These are phyloP conservation scores for Apis florea DNA, from an alignment of 1,140 invertebrate genomes.

Conservation along the genomic window DNA sequence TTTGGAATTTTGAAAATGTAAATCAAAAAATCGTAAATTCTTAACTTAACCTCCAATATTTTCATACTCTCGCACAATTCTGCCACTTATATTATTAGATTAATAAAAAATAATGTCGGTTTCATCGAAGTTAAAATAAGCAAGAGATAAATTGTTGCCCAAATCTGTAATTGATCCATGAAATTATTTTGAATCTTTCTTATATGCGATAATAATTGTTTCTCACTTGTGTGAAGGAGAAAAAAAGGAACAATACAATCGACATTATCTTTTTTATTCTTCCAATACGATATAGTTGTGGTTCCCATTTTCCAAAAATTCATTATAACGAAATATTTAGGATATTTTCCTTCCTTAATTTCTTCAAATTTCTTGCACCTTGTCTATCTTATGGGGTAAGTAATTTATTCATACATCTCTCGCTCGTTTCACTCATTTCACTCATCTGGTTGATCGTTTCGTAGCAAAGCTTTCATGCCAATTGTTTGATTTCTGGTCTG, in stretches of 20 bases:
- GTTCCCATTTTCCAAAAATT: background rate
- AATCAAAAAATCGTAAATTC: no score
- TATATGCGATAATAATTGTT: background rate
- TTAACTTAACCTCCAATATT: no score
- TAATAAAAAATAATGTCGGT: background rate
- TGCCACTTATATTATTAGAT: background rate
- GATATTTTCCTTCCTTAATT: background rate
- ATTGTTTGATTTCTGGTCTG: background rate
- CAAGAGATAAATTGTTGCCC: background rate
- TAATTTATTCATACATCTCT: background rate
- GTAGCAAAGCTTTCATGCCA: background rate
- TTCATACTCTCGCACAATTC: no score
- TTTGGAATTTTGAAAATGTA: no score
- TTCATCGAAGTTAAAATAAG: background rate
- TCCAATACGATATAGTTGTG: background rate
- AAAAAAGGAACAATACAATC: background rate
- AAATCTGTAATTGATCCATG: background rate
- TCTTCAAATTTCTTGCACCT: background rate
- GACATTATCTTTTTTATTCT: background rate
- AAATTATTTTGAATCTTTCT: no score
- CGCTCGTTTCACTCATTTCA: background rate
- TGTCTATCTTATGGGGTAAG: conserved; percentile 20
- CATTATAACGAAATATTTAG: background rate
- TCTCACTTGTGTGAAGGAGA: no score
- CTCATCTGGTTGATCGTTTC: background rate